These are phyloP conservation scores for Stenodera caucasica DNA, from an alignment of 2,888 invertebrate genomes.

Conservation along the genomic window DNA sequence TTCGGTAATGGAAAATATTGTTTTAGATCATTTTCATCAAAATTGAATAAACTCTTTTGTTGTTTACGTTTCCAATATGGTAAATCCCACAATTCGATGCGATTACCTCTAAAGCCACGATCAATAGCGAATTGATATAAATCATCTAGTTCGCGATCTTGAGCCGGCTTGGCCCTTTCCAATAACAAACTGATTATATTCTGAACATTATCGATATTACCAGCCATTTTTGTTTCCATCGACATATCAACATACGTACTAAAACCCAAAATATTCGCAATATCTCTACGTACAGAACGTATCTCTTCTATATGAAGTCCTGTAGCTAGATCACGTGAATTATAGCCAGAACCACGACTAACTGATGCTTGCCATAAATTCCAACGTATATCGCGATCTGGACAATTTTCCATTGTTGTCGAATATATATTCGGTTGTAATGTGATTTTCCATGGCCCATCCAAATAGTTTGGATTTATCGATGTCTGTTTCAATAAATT, in stretches of 20 bases:
- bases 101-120: slow-evolving; percentile 67
- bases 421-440: slow-evolving; percentile 73
- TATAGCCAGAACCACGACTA: slow-evolving; percentile 67
- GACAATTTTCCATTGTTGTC: slow-evolving; percentile 83
- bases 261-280: slow-evolving; percentile 79
- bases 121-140: slow-evolving; percentile 74
- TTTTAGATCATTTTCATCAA: slow-evolving; percentile 70
- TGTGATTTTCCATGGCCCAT: slow-evolving; percentile 84
- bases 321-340: slow-evolving; percentile 68
- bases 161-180: slow-evolving; percentile 71
- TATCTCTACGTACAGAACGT: slow-evolving; percentile 66
- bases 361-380: slow-evolving; percentile 83
- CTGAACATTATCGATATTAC: slow-evolving; percentile 72
- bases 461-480: slow-evolving; percentile 60
- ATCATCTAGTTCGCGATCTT: slow-evolving; percentile 72
- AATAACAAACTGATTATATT: slow-evolving; percentile 68
- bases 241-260: slow-evolving; percentile 81
- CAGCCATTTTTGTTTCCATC: slow-evolving; percentile 94
- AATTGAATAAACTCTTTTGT: slow-evolving; percentile 64
- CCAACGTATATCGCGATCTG: slow-evolving; percentile 75
- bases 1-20: slow-evolving; percentile 82
- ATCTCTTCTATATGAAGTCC: slow-evolving; percentile 79
- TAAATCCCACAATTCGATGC: slow-evolving; percentile 81
- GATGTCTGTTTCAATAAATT: slow-evolving; percentile 69
- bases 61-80: slow-evolving; percentile 86